Conservation (phyloP, 2,797 vertebrate genomes). For the Coreius guichenoti region DNA sequence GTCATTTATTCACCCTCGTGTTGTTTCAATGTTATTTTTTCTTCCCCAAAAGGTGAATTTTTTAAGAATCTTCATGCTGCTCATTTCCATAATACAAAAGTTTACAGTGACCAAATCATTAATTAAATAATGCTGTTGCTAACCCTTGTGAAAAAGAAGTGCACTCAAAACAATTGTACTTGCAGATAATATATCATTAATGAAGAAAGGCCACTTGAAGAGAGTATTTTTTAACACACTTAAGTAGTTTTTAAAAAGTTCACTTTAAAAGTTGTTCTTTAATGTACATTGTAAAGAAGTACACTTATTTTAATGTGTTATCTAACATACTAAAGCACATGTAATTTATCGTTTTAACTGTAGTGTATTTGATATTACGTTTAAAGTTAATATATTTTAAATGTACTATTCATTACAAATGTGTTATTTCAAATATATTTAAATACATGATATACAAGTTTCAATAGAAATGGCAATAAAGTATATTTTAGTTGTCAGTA, state of each 20-base stretch:
- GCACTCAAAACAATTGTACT: not conserved
- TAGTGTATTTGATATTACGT: not conserved
- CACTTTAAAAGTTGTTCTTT: not conserved
- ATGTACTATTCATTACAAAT: not conserved
- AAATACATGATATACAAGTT: too few relatives aligned
- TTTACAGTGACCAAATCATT: not conserved
- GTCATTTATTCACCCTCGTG: not conserved
- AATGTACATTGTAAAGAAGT: too few relatives aligned
- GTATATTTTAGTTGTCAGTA: too few relatives aligned
- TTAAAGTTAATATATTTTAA: not conserved
- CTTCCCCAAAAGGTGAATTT: not conserved
- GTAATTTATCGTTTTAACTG: too few relatives aligned
- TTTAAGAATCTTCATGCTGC: not conserved
- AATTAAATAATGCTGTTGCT: not conserved
- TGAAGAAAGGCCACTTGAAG: not conserved
- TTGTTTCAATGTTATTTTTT: not conserved
- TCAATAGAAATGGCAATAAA: too few relatives aligned
- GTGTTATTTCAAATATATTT: not conserved
- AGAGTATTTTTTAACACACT: not conserved
- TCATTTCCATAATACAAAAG: not conserved
- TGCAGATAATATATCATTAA: not conserved
- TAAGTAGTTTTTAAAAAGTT: not conserved
- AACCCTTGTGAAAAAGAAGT: not conserved
- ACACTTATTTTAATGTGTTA: too few relatives aligned
- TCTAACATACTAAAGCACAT: too few relatives aligned